Base-by-base conservation (phyloP, 1,140 invertebrate species). In the Tetranychus urticae region DNA sequence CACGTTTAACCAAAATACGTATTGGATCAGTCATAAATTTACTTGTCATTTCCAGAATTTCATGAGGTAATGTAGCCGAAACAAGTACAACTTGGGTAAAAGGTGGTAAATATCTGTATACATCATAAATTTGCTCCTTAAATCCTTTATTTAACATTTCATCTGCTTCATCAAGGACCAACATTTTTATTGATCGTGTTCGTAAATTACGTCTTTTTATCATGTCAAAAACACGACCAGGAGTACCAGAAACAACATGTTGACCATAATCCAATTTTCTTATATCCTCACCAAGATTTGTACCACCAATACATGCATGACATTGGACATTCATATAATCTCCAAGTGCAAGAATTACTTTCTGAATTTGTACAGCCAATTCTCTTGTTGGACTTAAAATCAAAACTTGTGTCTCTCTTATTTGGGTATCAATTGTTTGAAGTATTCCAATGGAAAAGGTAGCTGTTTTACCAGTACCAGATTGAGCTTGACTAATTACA, bases 81-180 rank as follows among this genome's bases (percentile, higher is more conserved):
- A 99, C 99, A 64, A 99, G 84, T 82, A 99, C 84, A 82, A 96
- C 92, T 73, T 99, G 96, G 74, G 90, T 96, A 13, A 77, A 77
- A 60, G 77, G 71, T 42, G 80, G 77, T 48, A 89, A 63, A 35
- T 77, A 84, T 82, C 88, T 92, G 70, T 93, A 86, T 69, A 97
- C 88, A 61, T 88, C 77, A 65, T 96, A 88, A 68, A 88, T 93
- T 69, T 94, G 89, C 74, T 97, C 91, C 72, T 94, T 88, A 75
- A 97, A 91, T 1, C 93, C 93, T 76, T 97, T 87, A 33, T 86
- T 86, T 68, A 99, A 96, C 93, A 99, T 97, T 0, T 98, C 90
- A 76, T 98, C 94, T 7, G 94, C 94, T 77, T 98, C 94, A 73
- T 98, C 94, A 59, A 98, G 75, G 2, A 97, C 91, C 77, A 97